Evolutionary conservation across 2,113 vertebrate genomes (phyloP), one percentile per base, ranked within the genome.

Genomic region (Sander lucioperca): DNA sequence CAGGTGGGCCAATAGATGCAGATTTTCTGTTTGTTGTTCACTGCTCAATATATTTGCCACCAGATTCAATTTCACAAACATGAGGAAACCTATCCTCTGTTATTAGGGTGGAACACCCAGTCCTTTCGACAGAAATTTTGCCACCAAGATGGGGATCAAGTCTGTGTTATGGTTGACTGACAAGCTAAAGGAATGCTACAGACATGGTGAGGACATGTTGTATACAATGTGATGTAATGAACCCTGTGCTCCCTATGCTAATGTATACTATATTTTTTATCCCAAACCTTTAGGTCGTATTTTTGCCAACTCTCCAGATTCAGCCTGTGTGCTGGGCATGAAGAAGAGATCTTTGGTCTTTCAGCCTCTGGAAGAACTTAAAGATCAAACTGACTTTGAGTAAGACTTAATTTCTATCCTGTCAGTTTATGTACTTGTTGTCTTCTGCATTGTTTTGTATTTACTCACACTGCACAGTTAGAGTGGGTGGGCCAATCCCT

Each of bases 41-140:
- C 27, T 9, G 16, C 21, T 73, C 27, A 43, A 48, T 57, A 25
- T 39, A 47, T 43, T 65, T 58, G 2, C 6, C 36, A 57, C 10
- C 6, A 2, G 4, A 13, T 48, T 66, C 3, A 47, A 8, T 62
- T 47, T 10, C 14, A 45, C 25, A 25, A 23, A 79, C 10, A 4
- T 36, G 48, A 36, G 0, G 5, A 66, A 62, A 67, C 6, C 15
- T 39, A 0, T 54, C n/a, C 11, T 84, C 33, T 66, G 12, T 56
- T 33, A 15, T 59, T 82, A 98, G 97, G 97, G 97, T 4, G 97
- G 97, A 45, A 96, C 96, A 5, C 97, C 97, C 3, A 97, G 95
- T 78, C 97, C 97, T 6, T 97, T 98, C 45, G 97, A 98, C 92
- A 95, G 97, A 86, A 98, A 98, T 80, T 98, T 98, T 65, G 97